phyloP scores from a whole-genome alignment of 1,140 invertebrate species.

The Conopomorpha cramerella region DNA sequence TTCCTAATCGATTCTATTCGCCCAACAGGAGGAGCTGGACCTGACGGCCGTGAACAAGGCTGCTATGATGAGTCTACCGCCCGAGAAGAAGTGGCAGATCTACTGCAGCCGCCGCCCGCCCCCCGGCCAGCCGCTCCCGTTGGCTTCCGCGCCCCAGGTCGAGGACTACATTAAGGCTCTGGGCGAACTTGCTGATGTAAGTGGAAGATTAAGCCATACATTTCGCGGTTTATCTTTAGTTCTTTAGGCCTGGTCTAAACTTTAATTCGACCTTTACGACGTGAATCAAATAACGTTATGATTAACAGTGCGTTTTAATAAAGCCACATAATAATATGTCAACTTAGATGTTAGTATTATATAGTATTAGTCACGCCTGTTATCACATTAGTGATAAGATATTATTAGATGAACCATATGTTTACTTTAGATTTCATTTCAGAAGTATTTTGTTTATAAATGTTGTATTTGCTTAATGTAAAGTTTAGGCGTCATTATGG shows the following conservation, averaged over 20 bases:
- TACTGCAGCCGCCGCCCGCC: conserved; percentile 89
- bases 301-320: no score
- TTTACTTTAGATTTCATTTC: no score
- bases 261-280: no score
- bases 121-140: conserved; percentile 59
- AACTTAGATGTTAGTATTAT: no score
- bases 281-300: no score
- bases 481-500: no score
- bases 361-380: no score
- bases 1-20: background rate
- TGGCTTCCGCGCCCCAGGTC: conserved; percentile 74
- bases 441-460: no score
- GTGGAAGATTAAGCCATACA: no score
- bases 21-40: conserved; percentile 85
- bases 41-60: conserved; percentile 90
- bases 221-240: background rate
- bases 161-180: conserved; percentile 89
- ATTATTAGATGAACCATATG: no score
- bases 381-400: background rate
- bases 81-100: conserved; percentile 97
- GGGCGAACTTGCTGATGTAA: conserved; percentile 76
- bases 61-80: conserved; percentile 87
- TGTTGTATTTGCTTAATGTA: no score
- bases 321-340: no score
- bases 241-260: background rate